Percentiles rank a stretch among this genome's conserved stretches.
Conservation (phyloP, 2,113 vertebrate species). For the Forbesichthys agassizii region DNA sequence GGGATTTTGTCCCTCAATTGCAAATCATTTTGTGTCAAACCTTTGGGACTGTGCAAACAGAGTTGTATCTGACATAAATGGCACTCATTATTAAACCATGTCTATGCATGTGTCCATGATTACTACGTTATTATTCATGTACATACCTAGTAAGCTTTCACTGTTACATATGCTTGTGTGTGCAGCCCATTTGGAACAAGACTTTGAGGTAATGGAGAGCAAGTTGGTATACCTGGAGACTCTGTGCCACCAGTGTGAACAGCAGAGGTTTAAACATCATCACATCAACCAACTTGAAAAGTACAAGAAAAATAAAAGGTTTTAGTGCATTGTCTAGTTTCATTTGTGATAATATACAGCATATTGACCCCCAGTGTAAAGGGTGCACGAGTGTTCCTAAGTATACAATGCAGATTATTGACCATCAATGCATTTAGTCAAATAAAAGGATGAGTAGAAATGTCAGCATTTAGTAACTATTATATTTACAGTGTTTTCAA, state of each 20-base stretch:
- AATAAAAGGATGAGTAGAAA: neutral
- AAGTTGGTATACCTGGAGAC: conserved; percentile 86
- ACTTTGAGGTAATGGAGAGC: conserved; percentile 92
- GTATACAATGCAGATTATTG: too few relatives aligned
- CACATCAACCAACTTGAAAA: conserved; percentile 84
- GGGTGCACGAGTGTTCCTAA: too few relatives aligned
- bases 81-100: neutral
- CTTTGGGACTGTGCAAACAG: too few relatives aligned
- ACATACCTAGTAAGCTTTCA: too few relatives aligned
- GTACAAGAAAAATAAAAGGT: conserved; percentile 93
- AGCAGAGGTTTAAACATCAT: conserved; percentile 81
- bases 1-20: too few relatives aligned
- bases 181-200: conserved; percentile 85
- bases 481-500: too few relatives aligned
- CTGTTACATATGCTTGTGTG: conserved; percentile 27
- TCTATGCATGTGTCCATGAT: conserved; percentile 26
- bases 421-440: neutral
- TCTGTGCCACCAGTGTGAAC: conserved; percentile 88
- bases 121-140: too few relatives aligned
- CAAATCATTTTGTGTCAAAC: too few relatives aligned
- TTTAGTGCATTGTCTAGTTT: neutral
- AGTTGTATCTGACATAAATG: too few relatives aligned
- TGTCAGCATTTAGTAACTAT: neutral
- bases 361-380: neutral
- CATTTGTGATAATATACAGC: neutral